phyloP scores from a whole-genome alignment of 2,888 invertebrate genomes.

The Euzophera pinguis region DNA sequence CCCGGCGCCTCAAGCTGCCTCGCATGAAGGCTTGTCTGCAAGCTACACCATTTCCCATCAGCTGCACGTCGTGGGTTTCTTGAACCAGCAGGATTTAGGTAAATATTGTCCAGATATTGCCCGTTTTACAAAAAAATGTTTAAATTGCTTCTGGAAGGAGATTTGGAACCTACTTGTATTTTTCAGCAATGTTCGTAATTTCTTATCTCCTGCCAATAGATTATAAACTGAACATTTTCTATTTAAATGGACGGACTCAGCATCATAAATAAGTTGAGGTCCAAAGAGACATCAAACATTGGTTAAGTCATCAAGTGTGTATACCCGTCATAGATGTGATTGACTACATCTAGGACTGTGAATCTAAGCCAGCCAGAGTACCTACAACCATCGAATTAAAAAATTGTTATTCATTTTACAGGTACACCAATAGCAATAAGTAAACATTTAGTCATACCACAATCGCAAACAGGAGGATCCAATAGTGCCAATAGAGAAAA shows the following conservation, averaged over 20 bases:
- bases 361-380: not conserved
- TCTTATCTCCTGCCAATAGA: too few relatives aligned
- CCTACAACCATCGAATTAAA: not conserved
- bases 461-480: slow-evolving; percentile 63
- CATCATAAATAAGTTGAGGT: too few relatives aligned
- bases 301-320: too few relatives aligned
- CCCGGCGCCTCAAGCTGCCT: slow-evolving; percentile 75
- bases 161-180: too few relatives aligned
- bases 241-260: too few relatives aligned
- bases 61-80: slow-evolving; percentile 92
- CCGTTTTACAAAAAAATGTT: too few relatives aligned
- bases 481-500: slow-evolving; percentile 67
- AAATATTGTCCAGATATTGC: slow-evolving; percentile 11
- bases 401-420: slow-evolving; percentile 25
- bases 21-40: slow-evolving; percentile 82
- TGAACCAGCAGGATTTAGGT: slow-evolving; percentile 91
- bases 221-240: too few relatives aligned
- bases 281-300: too few relatives aligned
- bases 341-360: too few relatives aligned
- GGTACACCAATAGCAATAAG: slow-evolving; percentile 95
- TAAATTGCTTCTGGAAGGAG: too few relatives aligned
- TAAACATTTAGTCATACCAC: slow-evolving; percentile 92
- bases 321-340: too few relatives aligned
- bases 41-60: slow-evolving; percentile 82
- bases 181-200: too few relatives aligned